Base-by-base conservation (phyloP, 2,888 invertebrate species). In the Patella pellucida region DNA sequence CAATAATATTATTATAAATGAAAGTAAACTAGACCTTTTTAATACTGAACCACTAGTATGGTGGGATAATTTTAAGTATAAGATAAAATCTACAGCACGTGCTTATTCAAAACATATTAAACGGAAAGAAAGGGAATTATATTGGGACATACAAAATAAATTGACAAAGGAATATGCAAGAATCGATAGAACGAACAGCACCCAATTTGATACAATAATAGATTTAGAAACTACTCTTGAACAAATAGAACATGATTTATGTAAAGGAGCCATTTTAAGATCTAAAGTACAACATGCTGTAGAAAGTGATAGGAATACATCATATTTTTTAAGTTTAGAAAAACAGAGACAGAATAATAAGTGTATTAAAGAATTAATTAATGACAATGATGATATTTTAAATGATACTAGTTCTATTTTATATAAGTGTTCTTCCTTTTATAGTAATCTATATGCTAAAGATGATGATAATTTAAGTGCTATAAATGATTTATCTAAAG, bases 221-320 rank as follows among this genome's bases (percentile, higher is more conserved):
- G 54, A 54, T 3, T 54, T 68, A 68, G 27, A 68, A 31, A n/a
- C n/a, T n/a, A n/a, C n/a, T n/a, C n/a, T n/a, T n/a, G n/a, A n/a
- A n/a, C n/a, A 31, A 4, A n/a, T n/a, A n/a, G 71, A 71, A 71
- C 12, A 71, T 19, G n/a, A 16, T 7, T 51, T 51, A 50, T 71
- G 51, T 50, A 41, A n/a, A 52, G 71, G 71, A 9, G 71, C 71
- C 5, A 71, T 71, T 4, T 71, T 71, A n/a, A 71, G 52, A 71
- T 71, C 71, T 4, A 71, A 50, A 52, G 16, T n/a, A 5, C 16
- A 51, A 15, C 52, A 23, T 11, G 12, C 16, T 51, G 51, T 52
- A n/a, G 52, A 71, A 71, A 71, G 71, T 52, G 71, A 71, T 51
- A 51, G 52, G 52, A 71, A 71, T 16, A 71, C 71, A 16, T 16